phyloP scores from a whole-genome alignment of 2,797 vertebrate species.

The Halcyon badia region DNA sequence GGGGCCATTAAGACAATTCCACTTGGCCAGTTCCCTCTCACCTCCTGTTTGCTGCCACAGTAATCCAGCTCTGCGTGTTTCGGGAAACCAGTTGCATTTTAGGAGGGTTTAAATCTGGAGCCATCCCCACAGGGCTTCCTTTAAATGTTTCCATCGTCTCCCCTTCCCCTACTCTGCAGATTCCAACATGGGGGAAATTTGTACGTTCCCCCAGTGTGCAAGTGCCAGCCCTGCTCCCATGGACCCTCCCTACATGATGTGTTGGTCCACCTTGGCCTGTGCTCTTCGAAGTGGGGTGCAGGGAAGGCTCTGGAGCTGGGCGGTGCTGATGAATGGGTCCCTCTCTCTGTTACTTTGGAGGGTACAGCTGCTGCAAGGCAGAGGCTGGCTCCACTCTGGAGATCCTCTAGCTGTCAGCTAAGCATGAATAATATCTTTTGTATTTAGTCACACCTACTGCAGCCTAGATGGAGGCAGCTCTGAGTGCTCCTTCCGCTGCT shows the following conservation, averaged over 20 bases:
- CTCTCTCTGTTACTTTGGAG: background rate
- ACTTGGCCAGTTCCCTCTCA: background rate
- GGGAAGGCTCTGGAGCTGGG: background rate
- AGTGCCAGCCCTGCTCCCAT: background rate
- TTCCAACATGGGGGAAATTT: background rate
- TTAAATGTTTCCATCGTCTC: background rate
- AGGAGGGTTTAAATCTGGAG: background rate
- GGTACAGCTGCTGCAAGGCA: rapidly evolving
- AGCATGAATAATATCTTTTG: background rate
- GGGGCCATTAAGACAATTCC: slow-evolving; percentile 3
- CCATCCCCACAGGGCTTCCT: background rate
- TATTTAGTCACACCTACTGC: background rate
- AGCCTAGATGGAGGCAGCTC: background rate
- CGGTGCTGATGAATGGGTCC: background rate
- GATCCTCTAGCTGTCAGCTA: background rate
- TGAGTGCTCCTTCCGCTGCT: background rate
- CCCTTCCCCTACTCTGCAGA: background rate
- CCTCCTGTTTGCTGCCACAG: background rate
- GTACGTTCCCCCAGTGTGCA: too few species aligned
- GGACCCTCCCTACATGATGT: rapidly evolving
- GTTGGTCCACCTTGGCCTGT: background rate
- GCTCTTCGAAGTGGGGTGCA: background rate
- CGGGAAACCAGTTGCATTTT: background rate
- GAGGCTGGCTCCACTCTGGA: background rate
- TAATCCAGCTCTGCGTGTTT: background rate